Conservation (phyloP, 2,888 invertebrate species). For the Thymelicus lineola region DNA sequence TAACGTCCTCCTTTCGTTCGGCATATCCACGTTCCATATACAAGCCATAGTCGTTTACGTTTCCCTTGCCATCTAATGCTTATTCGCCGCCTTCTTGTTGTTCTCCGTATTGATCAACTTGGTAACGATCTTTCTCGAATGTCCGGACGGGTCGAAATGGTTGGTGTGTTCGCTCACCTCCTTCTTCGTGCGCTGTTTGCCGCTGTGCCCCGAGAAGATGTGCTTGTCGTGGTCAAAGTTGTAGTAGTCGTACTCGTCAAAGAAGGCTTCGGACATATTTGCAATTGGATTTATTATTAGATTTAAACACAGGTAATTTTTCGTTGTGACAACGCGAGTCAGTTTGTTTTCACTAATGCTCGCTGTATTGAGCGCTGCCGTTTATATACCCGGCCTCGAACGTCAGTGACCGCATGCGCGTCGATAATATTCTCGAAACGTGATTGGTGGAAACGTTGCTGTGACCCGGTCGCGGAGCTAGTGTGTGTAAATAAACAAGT, state of each 20-base stretch:
- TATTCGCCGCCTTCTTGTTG: constrained; percentile 87
- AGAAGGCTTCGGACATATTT: constrained; percentile 93
- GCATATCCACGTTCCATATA: constrained; percentile 73
- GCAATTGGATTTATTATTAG: constrained; percentile 55
- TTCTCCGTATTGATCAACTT: constrained; percentile 94
- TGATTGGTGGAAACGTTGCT: constrained; percentile 69
- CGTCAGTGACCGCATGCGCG: constrained; percentile 84
- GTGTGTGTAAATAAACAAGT: constrained; percentile 63
- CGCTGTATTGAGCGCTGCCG: constrained; percentile 47
- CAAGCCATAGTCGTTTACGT: constrained; percentile 69
- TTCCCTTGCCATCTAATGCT: constrained; percentile 59
- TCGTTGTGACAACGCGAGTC: constrained; percentile 61
- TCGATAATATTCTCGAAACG: constrained; percentile 71
- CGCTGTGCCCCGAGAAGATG: constrained; percentile 93
- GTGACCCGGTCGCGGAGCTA: constrained; percentile 69
- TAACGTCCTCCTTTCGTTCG: constrained; percentile 74
- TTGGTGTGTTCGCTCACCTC: constrained; percentile 96
- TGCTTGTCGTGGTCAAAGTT: constrained; percentile 97
- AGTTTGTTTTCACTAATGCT: constrained; percentile 65
- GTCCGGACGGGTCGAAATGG: constrained; percentile 96
- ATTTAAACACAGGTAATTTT: constrained; percentile 54
- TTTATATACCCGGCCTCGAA: constrained; percentile 68
- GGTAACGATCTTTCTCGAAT: constrained; percentile 95
- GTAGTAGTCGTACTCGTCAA: constrained; percentile 97
- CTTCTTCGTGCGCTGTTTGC: constrained; percentile 95